phyloP scores from a whole-genome alignment of 2,113 vertebrate species.

The Ginglymostoma cirratum region DNA sequence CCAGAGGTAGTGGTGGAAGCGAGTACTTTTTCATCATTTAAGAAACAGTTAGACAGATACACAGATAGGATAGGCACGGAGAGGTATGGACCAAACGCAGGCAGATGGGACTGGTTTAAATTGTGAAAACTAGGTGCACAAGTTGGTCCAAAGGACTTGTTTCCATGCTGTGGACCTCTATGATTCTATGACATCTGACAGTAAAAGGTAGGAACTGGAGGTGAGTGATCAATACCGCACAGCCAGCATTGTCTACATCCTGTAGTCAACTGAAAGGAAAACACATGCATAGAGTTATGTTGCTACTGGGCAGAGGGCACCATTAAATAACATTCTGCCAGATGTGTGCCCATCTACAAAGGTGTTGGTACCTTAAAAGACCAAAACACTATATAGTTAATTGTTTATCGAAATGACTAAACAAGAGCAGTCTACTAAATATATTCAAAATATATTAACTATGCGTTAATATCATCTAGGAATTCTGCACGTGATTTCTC shows the following conservation, averaged over 20 bases:
- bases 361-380: background rate
- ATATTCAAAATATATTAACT: background rate
- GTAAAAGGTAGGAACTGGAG: background rate
- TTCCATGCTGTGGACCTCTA: too few species aligned
- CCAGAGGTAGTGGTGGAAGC: too few species aligned
- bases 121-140: too few species aligned
- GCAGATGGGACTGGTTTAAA: too few species aligned
- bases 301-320: background rate
- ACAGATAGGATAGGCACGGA: too few species aligned
- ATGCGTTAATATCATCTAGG: constrained; percentile 45
- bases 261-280: background rate
- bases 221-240: background rate
- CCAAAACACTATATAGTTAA: background rate
- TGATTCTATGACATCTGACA: background rate
- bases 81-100: too few species aligned
- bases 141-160: too few species aligned
- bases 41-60: too few species aligned
- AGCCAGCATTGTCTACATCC: background rate
- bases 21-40: too few species aligned
- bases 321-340: background rate
- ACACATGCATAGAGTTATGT: background rate
- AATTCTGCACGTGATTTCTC: constrained; percentile 46
- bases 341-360: background rate
- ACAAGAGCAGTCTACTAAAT: background rate
- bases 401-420: background rate